Evolutionary conservation across 2,888 invertebrate species (phyloP).

Genomic region (Trissoscelio sp.): DNA sequence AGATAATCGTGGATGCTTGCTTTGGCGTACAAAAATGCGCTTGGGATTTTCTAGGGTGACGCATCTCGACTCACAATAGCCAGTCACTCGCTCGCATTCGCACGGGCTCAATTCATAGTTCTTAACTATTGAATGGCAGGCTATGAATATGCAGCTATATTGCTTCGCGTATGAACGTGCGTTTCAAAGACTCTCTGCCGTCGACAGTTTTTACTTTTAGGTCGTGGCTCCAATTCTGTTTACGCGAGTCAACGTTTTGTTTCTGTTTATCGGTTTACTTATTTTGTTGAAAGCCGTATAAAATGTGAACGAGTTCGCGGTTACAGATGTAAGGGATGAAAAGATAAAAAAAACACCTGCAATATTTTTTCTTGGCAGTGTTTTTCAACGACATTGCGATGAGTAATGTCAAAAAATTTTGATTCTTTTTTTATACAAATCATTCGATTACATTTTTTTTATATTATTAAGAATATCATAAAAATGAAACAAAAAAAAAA

Average conservation of each 20-base stretch:
- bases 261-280: background rate
- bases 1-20: no score
- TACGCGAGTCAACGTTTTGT: background rate
- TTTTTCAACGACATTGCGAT: background rate
- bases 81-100: conserved; percentile 8
- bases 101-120: conserved; percentile 15
- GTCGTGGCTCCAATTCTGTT: background rate
- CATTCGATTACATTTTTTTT: background rate
- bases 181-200: conserved; percentile 4
- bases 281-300: conserved; percentile 3
- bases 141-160: conserved; percentile 31
- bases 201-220: background rate
- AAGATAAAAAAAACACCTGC: background rate
- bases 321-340: background rate
- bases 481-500: no score
- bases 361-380: background rate
- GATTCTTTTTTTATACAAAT: no score
- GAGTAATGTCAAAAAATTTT: no score
- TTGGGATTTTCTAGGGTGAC: conserved; percentile 12
- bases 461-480: no score
- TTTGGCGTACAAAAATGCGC: conserved; percentile 50
- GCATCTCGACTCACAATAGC: conserved; percentile 15
- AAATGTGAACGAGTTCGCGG: background rate
- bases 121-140: conserved; percentile 43
- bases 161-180: conserved; percentile 32